phyloP scores from a whole-genome alignment of 2,113 vertebrate species.

The Elanus axillaris region DNA sequence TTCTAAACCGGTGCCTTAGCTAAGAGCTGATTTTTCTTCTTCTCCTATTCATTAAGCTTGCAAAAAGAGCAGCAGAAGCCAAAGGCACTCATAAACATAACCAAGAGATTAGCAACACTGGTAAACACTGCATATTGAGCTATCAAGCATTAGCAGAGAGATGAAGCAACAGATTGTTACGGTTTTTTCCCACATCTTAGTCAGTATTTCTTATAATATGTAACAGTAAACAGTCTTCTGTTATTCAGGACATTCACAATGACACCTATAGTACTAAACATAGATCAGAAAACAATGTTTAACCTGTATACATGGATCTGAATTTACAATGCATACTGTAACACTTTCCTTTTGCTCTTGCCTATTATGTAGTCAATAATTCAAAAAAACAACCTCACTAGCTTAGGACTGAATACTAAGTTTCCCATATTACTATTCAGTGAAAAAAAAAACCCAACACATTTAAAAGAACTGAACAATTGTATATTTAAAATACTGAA shows the following conservation, averaged over 20 bases:
- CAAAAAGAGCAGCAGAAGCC: background rate
- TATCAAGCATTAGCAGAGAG: background rate
- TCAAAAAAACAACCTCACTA: background rate
- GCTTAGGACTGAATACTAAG: background rate
- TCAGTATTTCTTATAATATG: background rate
- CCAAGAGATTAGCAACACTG: background rate
- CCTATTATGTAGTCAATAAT: background rate
- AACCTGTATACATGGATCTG: background rate
- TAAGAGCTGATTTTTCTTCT: background rate
- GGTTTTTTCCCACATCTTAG: background rate
- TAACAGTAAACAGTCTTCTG: background rate
- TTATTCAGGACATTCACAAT: background rate
- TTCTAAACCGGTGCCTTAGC: background rate
- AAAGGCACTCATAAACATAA: background rate
- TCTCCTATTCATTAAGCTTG: background rate
- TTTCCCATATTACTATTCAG: background rate
- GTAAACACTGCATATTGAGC: slow-evolving; percentile 1
- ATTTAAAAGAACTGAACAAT: background rate
- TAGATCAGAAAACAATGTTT: background rate
- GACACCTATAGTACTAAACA: background rate
- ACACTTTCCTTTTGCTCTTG: background rate
- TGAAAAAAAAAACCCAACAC: background rate
- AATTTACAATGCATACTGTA: background rate
- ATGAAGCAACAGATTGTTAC: background rate
- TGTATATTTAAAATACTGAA: slow-evolving; percentile 40